phyloP scores from a whole-genome alignment of 2,797 vertebrate genomes.

The Percopsis omiscomaycus region DNA sequence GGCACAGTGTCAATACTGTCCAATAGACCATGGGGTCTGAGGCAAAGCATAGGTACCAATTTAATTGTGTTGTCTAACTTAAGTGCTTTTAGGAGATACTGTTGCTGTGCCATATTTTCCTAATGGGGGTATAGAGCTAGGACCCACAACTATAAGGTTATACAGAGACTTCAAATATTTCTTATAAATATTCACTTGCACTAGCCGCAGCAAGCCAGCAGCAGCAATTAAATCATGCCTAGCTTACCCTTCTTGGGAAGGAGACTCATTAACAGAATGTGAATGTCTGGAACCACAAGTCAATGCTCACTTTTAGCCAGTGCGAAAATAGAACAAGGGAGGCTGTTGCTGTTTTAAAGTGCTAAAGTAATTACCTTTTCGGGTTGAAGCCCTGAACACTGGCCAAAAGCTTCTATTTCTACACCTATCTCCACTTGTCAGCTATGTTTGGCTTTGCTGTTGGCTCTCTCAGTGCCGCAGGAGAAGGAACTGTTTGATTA shows the following conservation, averaged over 20 bases:
- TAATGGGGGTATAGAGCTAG: neutral
- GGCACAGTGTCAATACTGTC: constrained; percentile 15
- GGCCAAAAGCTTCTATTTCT: constrained; percentile 1
- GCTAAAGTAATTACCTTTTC: constrained; percentile 1
- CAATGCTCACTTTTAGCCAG: constrained; percentile 10
- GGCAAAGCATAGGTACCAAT: constrained; percentile 13
- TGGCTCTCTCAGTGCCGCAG: constrained; percentile 51
- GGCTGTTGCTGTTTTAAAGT: neutral
- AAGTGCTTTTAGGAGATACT: constrained; percentile 11
- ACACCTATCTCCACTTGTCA: constrained; percentile 20
- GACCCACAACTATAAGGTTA: constrained; percentile 1
- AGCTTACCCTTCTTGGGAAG: neutral
- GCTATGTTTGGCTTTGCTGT: constrained; percentile 52
- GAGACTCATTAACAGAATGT: constrained; percentile 14
- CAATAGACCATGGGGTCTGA: constrained; percentile 16
- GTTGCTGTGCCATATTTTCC: constrained; percentile 5
- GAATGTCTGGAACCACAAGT: constrained; percentile 1
- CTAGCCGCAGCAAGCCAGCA: constrained; percentile 4
- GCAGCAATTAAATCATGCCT: constrained; percentile 3
- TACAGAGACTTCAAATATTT: constrained; percentile 20
- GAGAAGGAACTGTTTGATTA: constrained; percentile 77
- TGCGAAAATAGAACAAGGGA: neutral
- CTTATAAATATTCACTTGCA: constrained; percentile 13
- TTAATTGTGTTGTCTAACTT: constrained; percentile 12
- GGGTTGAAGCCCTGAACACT: neutral